phyloP scores from a whole-genome alignment of 2,113 vertebrate species.

The Periophthalmus modestus region DNA sequence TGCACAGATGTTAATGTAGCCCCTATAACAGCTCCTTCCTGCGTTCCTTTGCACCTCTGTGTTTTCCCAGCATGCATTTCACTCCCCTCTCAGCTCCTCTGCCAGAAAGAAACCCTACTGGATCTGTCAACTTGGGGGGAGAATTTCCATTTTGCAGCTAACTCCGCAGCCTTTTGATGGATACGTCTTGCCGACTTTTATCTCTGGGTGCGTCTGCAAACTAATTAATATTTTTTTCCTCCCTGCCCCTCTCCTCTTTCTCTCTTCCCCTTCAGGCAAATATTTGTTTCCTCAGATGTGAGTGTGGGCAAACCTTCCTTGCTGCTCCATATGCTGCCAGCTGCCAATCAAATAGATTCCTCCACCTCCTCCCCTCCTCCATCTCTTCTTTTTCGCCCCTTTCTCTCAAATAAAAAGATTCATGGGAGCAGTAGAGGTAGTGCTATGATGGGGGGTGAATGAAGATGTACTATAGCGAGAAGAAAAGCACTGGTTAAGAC shows the following conservation, averaged over 20 bases:
- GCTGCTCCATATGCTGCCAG: constrained; percentile 90
- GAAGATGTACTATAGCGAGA: constrained; percentile 49
- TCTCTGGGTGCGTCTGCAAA: constrained; percentile 91
- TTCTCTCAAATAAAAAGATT: constrained; percentile 55
- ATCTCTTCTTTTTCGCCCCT: constrained; percentile 42
- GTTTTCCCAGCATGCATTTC: constrained; percentile 47
- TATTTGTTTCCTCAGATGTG: constrained; percentile 97
- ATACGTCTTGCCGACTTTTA: constrained; percentile 91
- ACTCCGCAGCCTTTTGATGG: constrained; percentile 90
- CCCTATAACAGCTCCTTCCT: constrained; percentile 46
- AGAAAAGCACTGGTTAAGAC: constrained; percentile 43
- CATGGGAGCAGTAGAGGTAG: constrained; percentile 10
- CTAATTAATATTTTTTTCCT: constrained; percentile 90
- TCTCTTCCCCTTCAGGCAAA: constrained; percentile 86
- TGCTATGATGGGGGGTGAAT: constrained; percentile 42
- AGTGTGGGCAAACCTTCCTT: constrained; percentile 91
- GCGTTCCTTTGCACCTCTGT: constrained; percentile 55
- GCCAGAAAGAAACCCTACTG: constrained; percentile 77
- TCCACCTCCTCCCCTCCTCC: constrained; percentile 71
- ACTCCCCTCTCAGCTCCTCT: constrained; percentile 81
- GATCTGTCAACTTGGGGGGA: constrained; percentile 89
- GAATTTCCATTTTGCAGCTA: constrained; percentile 93
- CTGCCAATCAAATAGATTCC: constrained; percentile 87
- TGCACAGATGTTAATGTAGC: constrained; percentile 90
- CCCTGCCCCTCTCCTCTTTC: constrained; percentile 66